phyloP scores from a whole-genome alignment of 2,113 vertebrate species.

The Talpa occidentalis region DNA sequence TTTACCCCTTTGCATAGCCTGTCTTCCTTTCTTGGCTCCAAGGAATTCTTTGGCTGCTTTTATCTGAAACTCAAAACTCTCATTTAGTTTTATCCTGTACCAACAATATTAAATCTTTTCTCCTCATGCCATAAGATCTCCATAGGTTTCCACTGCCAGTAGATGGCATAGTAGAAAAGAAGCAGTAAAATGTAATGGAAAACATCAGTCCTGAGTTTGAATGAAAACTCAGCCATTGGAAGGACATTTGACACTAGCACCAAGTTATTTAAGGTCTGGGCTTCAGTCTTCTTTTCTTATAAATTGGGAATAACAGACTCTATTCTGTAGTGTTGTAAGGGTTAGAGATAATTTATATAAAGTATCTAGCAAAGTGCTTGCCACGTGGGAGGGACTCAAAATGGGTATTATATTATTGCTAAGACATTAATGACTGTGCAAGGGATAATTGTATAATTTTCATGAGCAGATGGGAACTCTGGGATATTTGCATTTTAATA shows the following conservation, averaged over 20 bases:
- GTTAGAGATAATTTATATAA: background rate
- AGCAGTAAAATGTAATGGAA: background rate
- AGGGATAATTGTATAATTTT: constrained; percentile 27
- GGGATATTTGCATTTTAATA: background rate
- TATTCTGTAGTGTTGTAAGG: background rate
- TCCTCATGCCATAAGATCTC: background rate
- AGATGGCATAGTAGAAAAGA: background rate
- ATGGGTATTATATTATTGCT: background rate
- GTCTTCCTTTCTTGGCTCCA: background rate
- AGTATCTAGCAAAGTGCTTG: background rate
- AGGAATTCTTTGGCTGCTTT: background rate
- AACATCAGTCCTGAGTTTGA: background rate
- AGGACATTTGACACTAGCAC: background rate
- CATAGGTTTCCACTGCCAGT: background rate
- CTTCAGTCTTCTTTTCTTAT: constrained; percentile 2
- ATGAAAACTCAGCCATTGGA: background rate
- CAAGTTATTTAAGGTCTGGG: background rate
- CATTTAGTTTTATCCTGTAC: background rate
- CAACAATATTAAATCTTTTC: background rate
- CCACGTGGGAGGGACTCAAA: background rate
- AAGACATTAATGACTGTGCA: background rate
- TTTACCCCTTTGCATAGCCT: background rate
- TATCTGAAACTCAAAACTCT: background rate
- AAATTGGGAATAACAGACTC: background rate
- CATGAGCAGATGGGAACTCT: background rate